Conservation (phyloP, 53 echinoderm and acorn worm genomes). For the Actinopyga echinites region DNA sequence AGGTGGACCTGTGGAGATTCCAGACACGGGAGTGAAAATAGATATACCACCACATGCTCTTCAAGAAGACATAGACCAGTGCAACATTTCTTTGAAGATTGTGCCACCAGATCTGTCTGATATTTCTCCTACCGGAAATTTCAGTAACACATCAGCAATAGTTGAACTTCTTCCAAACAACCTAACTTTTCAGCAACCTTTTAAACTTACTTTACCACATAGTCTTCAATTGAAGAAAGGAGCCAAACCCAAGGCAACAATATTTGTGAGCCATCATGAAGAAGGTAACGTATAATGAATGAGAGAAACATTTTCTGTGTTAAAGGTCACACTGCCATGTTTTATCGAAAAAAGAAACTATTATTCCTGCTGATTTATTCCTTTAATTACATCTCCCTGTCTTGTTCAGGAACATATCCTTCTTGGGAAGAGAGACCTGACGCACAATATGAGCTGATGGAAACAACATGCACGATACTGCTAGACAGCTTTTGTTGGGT, state of each 20-base stretch:
- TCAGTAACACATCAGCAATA: not conserved
- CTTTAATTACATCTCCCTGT: not conserved
- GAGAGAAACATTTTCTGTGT: too few species aligned
- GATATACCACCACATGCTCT: too few species aligned
- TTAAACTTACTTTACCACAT: not conserved
- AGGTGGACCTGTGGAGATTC: too few species aligned
- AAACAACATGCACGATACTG: not conserved
- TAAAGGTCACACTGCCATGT: too few species aligned
- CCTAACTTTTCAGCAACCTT: not conserved
- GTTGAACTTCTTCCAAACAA: not conserved
- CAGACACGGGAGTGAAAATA: too few species aligned
- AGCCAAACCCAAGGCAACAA: not conserved
- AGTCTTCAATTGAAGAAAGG: constrained; percentile 1
- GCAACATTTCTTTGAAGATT: not conserved
- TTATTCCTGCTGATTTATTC: too few species aligned
- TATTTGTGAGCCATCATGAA: not conserved
- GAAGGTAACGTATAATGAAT: not conserved
- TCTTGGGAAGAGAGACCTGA: not conserved
- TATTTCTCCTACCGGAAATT: too few species aligned
- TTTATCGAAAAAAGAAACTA: too few species aligned
- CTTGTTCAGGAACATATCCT: not conserved
- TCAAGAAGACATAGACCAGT: not conserved
- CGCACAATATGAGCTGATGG: not conserved
- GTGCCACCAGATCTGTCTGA: not conserved
- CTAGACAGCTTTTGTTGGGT: not conserved